Base-by-base conservation (phyloP, 2,113 vertebrate species). In the Clarias magur region DNA sequence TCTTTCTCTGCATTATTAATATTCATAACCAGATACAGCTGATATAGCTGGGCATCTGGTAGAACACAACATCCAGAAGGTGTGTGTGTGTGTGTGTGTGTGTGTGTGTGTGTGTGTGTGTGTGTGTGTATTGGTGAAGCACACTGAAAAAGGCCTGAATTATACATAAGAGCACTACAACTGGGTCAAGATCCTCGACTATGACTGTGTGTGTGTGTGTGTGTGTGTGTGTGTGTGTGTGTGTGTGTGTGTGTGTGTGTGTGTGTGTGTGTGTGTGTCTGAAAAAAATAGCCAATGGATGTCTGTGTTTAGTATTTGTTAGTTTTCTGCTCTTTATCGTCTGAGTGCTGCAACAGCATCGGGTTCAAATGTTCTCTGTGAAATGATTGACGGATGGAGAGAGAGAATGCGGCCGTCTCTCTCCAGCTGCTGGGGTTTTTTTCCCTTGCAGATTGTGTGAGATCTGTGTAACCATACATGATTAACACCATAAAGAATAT, bases 111-210 rank as follows among this genome's bases (percentile, higher is more conserved):
- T 60, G 53, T 38, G n/a, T 80, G 63, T 70, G 73, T 85, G 78
- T 80, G 76, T 70, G 38, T 78, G 73, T 25, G 81, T 82, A 23
- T 12, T 23, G 59, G 23, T 48, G 7, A 65, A 27, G 34, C 21
- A 53, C 9, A n/a, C 34, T 2, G 0, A 54, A 13, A 82, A 65
- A 65, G n/a, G 11, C 19, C 16, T 62, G 30, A 65, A 54, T 48
- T 79, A 65, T 54, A 7, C 19, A 82, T 80, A 38, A 16, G 59
- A 42, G 13, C 23, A 53, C 1, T 82, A 30, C 1, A 54, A 85
- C 62, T 87, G 25, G 53, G 87, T 89, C 86, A 79, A 82, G 70
- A 73, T 78, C 38, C 63, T 42, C 30, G 60, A 59, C 42, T 59
- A 34, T 56, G 76, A 60, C 82, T 54, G 34, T 62, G 59, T 82